These are phyloP conservation scores for Sebastes schlegelii DNA, from an alignment of 2,113 vertebrate species.

Conservation along the genomic window DNA sequence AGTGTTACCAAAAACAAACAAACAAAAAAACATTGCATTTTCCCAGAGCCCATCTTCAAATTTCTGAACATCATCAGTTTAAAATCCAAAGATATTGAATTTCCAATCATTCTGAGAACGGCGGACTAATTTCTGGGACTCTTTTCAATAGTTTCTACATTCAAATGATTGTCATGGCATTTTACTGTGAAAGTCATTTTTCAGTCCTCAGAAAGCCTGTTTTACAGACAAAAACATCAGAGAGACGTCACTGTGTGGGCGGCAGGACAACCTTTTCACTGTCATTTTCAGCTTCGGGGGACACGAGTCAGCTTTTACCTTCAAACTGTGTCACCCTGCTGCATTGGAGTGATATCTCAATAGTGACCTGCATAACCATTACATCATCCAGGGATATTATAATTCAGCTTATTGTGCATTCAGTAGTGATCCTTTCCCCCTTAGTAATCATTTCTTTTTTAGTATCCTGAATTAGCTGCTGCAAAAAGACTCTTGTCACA, in stretches of 20 bases:
- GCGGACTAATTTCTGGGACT: background rate
- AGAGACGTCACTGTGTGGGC: slow-evolving; percentile 8
- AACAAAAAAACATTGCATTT: too few species aligned
- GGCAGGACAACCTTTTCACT: slow-evolving; percentile 14
- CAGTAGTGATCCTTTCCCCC: slow-evolving; percentile 12
- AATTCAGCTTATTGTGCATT: slow-evolving; percentile 38
- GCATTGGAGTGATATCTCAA: slow-evolving; percentile 15
- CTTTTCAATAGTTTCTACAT: background rate
- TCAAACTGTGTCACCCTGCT: slow-evolving; percentile 14
- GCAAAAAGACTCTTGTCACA: slow-evolving; percentile 41
- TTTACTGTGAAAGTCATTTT: slow-evolving; percentile 26
- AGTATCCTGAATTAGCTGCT: slow-evolving; percentile 19
- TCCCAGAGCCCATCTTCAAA: too few species aligned
- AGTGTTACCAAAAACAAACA: too few species aligned
- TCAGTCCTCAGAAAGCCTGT: slow-evolving; percentile 8
- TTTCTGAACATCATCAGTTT: too few species aligned
- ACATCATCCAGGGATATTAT: background rate
- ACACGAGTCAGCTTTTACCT: slow-evolving; percentile 32
- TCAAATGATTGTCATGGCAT: slow-evolving; percentile 6
- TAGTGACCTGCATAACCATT: slow-evolving; percentile 8
- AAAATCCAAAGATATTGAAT: too few species aligned
- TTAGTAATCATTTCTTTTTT: slow-evolving; percentile 41
- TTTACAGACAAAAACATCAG: slow-evolving; percentile 39
- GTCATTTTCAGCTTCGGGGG: slow-evolving; percentile 24
- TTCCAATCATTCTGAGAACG: background rate